These are phyloP conservation scores for Hydrotaea diabolus DNA, from an alignment of 2,888 invertebrate species.

Conservation along the genomic window DNA sequence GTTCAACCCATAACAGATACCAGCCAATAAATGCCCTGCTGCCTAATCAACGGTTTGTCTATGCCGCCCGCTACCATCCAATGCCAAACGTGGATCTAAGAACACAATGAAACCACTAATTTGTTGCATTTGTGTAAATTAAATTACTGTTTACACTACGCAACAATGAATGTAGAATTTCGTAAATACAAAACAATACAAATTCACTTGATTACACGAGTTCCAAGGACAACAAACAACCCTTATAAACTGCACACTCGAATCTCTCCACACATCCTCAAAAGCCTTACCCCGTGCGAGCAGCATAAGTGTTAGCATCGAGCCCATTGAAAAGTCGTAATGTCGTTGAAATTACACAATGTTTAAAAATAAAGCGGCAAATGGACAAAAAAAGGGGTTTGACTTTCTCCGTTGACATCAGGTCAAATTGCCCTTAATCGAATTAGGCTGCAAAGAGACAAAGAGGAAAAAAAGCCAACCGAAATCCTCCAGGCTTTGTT, in stretches of 20 bases:
- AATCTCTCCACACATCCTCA: conserved; percentile 14
- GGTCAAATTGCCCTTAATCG: conserved; percentile 76
- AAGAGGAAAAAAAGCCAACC: not conserved
- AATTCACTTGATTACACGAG: conserved; percentile 61
- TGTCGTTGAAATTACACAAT: conserved; percentile 32
- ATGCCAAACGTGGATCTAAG: not conserved
- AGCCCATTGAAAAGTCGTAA: conserved; percentile 29
- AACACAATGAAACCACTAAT: conserved; percentile 79
- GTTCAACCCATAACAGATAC: not conserved
- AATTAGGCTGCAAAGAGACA: conserved; percentile 67
- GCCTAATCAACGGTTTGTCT: conserved; percentile 24
- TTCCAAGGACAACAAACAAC: not conserved
- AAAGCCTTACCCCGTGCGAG: not conserved
- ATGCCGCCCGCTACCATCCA: not conserved
- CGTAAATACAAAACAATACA: conserved; percentile 56
- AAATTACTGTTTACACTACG: conserved; percentile 77
- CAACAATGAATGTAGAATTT: conserved; percentile 23
- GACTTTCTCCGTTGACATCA: conserved; percentile 69
- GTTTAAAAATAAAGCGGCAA: conserved; percentile 5
- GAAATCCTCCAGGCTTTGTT: not conserved
- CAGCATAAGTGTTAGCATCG: not conserved
- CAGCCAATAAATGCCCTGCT: conserved; percentile 10
- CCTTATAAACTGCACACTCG: conserved; percentile 3
- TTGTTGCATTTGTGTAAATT: conserved; percentile 77
- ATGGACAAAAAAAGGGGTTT: conserved; percentile 49